phyloP scores from a whole-genome alignment of 1,140 invertebrate genomes.

The Anagrus nilaparvatae region DNA sequence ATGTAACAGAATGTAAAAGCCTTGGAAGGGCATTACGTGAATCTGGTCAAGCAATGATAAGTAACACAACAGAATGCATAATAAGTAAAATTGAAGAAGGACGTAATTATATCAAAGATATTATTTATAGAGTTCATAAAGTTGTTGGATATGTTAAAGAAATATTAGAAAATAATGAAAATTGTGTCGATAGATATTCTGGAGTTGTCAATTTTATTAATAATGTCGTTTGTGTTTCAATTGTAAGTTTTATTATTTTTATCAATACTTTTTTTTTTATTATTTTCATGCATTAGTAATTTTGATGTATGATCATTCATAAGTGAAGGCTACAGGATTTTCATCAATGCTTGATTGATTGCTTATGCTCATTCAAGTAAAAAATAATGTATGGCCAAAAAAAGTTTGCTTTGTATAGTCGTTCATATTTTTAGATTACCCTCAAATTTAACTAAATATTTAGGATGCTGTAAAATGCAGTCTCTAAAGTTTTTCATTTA shows the following conservation, averaged over 20 bases:
- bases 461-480: too few relatives aligned
- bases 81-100: slow-evolving; percentile 16
- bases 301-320: too few relatives aligned
- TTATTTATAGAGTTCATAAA: slow-evolving; percentile 13
- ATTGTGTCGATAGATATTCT: slow-evolving; percentile 18
- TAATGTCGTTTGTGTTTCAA: slow-evolving; percentile 21
- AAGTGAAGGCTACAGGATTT: too few relatives aligned
- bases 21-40: slow-evolving; percentile 7
- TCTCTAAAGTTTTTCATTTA: slow-evolving; percentile 4
- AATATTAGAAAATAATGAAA: slow-evolving; percentile 14
- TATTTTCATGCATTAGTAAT: too few relatives aligned
- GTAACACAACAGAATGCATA: slow-evolving; percentile 19
- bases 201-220: slow-evolving; percentile 10
- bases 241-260: slow-evolving; percentile 18
- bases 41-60: slow-evolving; percentile 9
- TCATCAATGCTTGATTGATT: too few relatives aligned
- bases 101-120: slow-evolving; percentile 14
- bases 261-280: too few relatives aligned
- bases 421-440: too few relatives aligned
- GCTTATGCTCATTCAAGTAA: too few relatives aligned
- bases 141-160: slow-evolving; percentile 6
- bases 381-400: too few relatives aligned
- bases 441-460: too few relatives aligned
- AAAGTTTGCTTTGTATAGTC: too few relatives aligned
- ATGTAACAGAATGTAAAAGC: slow-evolving; percentile 13